Base-by-base conservation (phyloP, 1,140 invertebrate genomes). In the Paramacrobiotus metropolitanus region DNA sequence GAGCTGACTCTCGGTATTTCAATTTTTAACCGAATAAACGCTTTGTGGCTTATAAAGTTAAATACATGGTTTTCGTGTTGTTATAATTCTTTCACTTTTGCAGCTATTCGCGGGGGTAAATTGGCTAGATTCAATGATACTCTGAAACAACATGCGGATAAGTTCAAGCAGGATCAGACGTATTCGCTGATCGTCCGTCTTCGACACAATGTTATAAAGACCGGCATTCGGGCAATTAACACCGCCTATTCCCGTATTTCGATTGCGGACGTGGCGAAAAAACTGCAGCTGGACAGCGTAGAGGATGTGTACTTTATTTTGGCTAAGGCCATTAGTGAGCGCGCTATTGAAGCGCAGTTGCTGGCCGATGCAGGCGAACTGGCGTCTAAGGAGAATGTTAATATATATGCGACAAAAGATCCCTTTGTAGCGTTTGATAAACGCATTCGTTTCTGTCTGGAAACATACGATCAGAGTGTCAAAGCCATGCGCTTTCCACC, bases 221-320 rank as follows among this genome's bases (percentile, higher is more conserved):
- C 94, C 2, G 94, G 93, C 0, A 88, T 99, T 55, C 78, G 94
- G 44, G 90, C 90, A 62, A 97, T 99, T 72, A 92, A 89, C 18
- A 71, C 94, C 1, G 94, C 92, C 0, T 99, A 99, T 73, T 96
- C 92, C 0, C 79, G 88, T 59, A 99, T 99, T 65, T 92, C 89
- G 9, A 83, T 95, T 0, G 79, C 82, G 62, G 91, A 97, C 73
- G 92, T 98, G 68, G 91, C 92, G 4, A 78, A 81, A 63, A 97
- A 98, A 70, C 74, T 99, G 29, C 83, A 87, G 15, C 74, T 98
- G 21, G 91, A 94, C 70, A 92, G 86, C 9, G 83, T 88, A 1
- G 89, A 94, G 70, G 94, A 99, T 80, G 93, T 93, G 0, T 94
- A 99, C 72, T 98, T 94, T 70, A 95, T 99, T 70, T 91, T 98